Percentiles rank a stretch among this genome's conserved stretches.
Evolutionary conservation across 1,140 invertebrate species (phyloP).

Genomic region (Manduca sexta): DNA sequence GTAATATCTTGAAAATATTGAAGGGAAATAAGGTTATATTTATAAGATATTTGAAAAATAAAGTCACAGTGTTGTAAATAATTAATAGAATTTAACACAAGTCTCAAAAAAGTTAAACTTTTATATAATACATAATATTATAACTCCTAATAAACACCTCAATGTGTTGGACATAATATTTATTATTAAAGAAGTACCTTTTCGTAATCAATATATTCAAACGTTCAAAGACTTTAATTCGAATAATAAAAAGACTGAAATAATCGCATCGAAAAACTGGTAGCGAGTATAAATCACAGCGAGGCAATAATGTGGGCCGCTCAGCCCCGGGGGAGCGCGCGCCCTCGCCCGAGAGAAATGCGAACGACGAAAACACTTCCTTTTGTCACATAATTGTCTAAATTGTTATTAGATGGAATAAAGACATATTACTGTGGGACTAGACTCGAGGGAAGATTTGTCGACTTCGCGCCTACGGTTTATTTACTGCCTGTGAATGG

Average conservation of each 20-base stretch:
- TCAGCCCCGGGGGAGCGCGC: slow-evolving; percentile 30
- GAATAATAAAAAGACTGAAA: background rate
- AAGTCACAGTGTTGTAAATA: no score
- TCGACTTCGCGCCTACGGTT: slow-evolving; percentile 17
- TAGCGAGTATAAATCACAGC: slow-evolving; percentile 54
- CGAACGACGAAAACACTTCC: slow-evolving; percentile 56
- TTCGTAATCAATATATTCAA: no score
- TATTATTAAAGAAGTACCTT: no score
- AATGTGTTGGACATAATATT: no score
- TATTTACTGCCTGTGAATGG: slow-evolving; percentile 30
- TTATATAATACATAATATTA: no score
- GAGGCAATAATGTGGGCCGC: slow-evolving; percentile 57
- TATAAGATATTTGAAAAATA: no score
- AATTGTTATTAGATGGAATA: slow-evolving; percentile 70
- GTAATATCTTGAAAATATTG: no score
- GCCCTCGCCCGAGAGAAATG: slow-evolving; percentile 32
- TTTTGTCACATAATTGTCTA: slow-evolving; percentile 67
- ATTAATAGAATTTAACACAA: no score
- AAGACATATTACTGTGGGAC: slow-evolving; percentile 62
- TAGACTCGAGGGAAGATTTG: slow-evolving; percentile 10
- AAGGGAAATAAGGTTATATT: no score
- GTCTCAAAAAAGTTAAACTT: no score
- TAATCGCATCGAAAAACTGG: slow-evolving; percentile 17
- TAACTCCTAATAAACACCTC: no score
- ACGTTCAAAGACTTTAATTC: no score